Percentiles rank a stretch among this genome's conserved stretches.
These are phyloP conservation scores for Sinonovacula constricta DNA, from an alignment of 1,140 invertebrate genomes.

Conservation along the genomic window DNA sequence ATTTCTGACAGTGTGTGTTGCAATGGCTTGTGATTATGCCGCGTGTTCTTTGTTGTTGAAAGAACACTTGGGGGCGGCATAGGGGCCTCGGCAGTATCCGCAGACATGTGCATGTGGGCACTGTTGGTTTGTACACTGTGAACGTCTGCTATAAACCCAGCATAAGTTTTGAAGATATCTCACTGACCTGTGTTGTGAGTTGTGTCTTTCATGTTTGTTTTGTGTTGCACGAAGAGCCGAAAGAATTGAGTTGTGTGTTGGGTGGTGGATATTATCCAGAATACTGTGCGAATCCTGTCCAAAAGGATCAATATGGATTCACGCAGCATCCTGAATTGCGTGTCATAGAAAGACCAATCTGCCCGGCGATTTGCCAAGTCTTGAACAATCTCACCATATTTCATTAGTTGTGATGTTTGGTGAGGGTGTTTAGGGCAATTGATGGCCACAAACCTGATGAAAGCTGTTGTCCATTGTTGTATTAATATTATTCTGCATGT, in stretches of 20 bases:
- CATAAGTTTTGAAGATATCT: constrained; percentile 20
- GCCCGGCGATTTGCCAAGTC: not conserved
- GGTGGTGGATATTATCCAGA: not conserved
- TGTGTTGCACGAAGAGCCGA: not conserved
- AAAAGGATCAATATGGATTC: not conserved
- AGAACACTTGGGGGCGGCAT: too few relatives aligned
- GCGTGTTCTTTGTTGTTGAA: too few relatives aligned
- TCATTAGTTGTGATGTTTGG: not conserved
- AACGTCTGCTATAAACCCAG: not conserved
- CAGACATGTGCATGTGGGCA: too few relatives aligned
- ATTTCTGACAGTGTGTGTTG: not conserved
- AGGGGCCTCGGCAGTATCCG: too few relatives aligned
- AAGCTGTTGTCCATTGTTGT: constrained; percentile 5
- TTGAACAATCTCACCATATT: constrained; percentile 23
- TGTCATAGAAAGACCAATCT: constrained; percentile 7
- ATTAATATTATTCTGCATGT: constrained; percentile 1
- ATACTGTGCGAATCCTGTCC: not conserved
- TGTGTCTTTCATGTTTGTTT: too few relatives aligned
- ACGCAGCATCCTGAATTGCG: not conserved
- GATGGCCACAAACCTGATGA: constrained; percentile 5
- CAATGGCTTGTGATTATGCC: not conserved
- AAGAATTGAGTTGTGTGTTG: not conserved
- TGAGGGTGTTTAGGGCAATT: constrained; percentile 1
- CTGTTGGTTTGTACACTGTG: too few relatives aligned
- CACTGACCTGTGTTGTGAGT: not conserved